A percentile compares a stretch with the other conserved stretches of the same genome.
Evolutionary conservation across 2,888 invertebrate species (phyloP).

Genomic region (Polydesmus complanatus): DNA sequence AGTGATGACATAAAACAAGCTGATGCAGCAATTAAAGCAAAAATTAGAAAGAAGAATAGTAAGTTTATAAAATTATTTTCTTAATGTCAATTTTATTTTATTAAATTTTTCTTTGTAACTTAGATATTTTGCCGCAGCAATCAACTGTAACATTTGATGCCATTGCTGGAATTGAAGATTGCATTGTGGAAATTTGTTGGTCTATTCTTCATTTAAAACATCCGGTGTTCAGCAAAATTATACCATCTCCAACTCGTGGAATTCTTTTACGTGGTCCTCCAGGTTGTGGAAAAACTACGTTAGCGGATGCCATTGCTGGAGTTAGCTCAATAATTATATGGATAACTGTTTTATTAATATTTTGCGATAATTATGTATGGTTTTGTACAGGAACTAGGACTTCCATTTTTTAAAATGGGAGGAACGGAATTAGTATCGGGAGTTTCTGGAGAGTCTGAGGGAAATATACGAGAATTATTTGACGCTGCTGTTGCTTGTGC

Average conservation of each 20-base stretch:
- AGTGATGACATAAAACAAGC: not conserved
- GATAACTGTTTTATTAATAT: not conserved
- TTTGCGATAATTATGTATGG: not conserved
- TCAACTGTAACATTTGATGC: slow-evolving; percentile 47
- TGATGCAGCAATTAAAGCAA: not conserved
- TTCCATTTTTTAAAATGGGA: slow-evolving; percentile 73
- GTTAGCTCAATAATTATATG: slow-evolving; percentile 17
- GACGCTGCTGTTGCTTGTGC: slow-evolving; percentile 58
- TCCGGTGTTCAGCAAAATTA: slow-evolving; percentile 69
- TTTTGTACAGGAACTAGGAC: slow-evolving; percentile 51
- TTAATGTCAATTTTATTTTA: slow-evolving; percentile 6
- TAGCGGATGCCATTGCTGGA: slow-evolving; percentile 38
- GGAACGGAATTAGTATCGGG: slow-evolving; percentile 89
- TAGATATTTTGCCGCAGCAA: slow-evolving; percentile 24
- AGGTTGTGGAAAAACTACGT: slow-evolving; percentile 61
- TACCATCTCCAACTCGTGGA: slow-evolving; percentile 77
- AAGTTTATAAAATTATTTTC: slow-evolving; percentile 15
- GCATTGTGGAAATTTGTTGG: slow-evolving; percentile 54
- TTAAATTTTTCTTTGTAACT: not conserved
- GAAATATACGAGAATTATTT: slow-evolving; percentile 79
- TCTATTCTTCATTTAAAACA: slow-evolving; percentile 72
- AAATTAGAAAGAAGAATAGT: not conserved
- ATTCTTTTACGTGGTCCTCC: slow-evolving; percentile 90
- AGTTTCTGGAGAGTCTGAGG: slow-evolving; percentile 90
- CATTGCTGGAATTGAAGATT: slow-evolving; percentile 65